Conservation (phyloP, 1,140 invertebrate genomes). For the Drosophila pallidifrons region DNA sequence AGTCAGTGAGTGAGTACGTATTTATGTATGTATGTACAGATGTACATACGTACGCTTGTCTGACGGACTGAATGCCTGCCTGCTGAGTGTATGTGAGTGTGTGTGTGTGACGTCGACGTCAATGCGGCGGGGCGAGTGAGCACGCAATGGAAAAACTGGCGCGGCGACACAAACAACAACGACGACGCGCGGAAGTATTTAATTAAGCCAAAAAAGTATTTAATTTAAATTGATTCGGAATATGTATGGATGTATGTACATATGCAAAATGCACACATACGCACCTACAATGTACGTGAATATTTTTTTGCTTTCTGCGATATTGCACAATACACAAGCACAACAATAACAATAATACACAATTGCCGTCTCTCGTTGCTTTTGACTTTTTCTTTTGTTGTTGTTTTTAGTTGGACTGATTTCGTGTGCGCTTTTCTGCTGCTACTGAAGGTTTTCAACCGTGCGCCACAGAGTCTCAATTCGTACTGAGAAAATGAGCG, state of each 20-base stretch:
- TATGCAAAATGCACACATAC: conserved; percentile 65
- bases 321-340: conserved; percentile 49
- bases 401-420: conserved; percentile 25
- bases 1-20: neutral
- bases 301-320: conserved; percentile 8
- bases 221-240: conserved; percentile 74
- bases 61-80: neutral
- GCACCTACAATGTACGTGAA: conserved; percentile 34
- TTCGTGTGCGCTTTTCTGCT: conserved; percentile 60
- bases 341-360: conserved; percentile 49
- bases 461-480: conserved; percentile 76
- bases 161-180: conserved; percentile 55
- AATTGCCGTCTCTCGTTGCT: conserved; percentile 53
- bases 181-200: conserved; percentile 74
- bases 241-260: conserved; percentile 5
- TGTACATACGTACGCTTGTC: neutral
- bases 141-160: conserved; percentile 58
- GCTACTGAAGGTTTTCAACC: conserved; percentile 63
- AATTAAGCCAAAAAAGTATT: conserved; percentile 78
- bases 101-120: conserved; percentile 43
- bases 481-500: conserved; percentile 64
- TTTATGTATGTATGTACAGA: conserved; percentile 9
- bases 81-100: conserved; percentile 4
- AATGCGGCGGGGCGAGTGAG: conserved; percentile 41
- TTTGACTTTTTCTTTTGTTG: neutral